phyloP scores from a whole-genome alignment of 2,113 vertebrate genomes.

The Mellivora capensis region DNA sequence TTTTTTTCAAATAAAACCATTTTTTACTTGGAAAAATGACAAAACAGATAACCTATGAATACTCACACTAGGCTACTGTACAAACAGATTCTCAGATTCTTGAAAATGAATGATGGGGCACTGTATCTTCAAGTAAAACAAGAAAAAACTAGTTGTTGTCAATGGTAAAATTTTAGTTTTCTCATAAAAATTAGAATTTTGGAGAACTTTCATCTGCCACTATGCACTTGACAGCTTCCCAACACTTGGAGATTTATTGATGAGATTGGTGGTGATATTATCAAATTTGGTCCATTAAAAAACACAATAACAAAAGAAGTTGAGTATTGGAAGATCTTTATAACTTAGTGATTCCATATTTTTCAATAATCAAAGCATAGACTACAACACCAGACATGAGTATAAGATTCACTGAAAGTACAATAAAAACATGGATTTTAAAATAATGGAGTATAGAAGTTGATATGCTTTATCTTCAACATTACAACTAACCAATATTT shows the following conservation, averaged over 20 bases:
- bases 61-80: not conserved
- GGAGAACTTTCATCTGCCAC: not conserved
- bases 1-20: not conserved
- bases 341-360: not conserved
- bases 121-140: not conserved
- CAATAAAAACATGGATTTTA: not conserved
- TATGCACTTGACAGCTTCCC: not conserved
- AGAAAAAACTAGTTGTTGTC: not conserved
- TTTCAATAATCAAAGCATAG: not conserved
- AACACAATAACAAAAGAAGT: not conserved
- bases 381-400: not conserved
- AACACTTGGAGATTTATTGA: not conserved
- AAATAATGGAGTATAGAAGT: not conserved
- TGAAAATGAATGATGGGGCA: not conserved
- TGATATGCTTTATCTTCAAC: not conserved
- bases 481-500: not conserved
- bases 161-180: not conserved
- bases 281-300: not conserved
- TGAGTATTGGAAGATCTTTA: not conserved
- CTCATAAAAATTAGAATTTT: not conserved
- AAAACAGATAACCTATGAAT: not conserved
- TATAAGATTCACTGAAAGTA: not conserved
- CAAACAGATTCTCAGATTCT: not conserved
- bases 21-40: not conserved
- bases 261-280: not conserved